A percentile compares a stretch with the other conserved stretches of the same genome.
Conservation (phyloP, 2,113 vertebrate genomes). For the Bos indicus region DNA sequence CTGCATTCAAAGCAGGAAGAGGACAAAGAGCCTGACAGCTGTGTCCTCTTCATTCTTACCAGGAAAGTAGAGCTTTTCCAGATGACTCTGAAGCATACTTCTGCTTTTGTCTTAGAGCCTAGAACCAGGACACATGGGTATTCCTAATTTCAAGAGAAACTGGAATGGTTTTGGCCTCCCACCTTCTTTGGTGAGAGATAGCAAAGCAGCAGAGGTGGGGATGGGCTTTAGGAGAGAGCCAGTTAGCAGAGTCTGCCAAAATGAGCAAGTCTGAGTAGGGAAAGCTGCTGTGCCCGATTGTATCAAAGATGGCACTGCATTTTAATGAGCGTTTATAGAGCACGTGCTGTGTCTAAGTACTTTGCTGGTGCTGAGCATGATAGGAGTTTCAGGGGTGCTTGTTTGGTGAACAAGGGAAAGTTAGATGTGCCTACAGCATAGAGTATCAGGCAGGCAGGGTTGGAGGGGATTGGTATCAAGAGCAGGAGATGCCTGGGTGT, state of each 20-base stretch:
- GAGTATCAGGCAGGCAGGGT: not conserved
- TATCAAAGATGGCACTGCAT: not conserved
- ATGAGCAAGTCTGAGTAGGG: too few relatives aligned
- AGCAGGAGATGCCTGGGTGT: not conserved
- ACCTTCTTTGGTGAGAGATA: not conserved
- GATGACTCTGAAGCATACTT: not conserved
- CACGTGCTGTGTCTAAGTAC: not conserved
- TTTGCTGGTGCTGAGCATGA: not conserved
- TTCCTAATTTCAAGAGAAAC: not conserved
- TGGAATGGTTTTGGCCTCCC: not conserved
- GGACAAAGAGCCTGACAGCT: not conserved
- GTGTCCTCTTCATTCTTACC: not conserved
- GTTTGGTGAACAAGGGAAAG: not conserved
- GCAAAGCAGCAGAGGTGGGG: not conserved
- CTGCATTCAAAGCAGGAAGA: not conserved
- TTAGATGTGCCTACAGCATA: not conserved
- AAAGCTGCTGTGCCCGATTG: accelerated
- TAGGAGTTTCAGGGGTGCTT: not conserved
- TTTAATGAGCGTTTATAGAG: not conserved
- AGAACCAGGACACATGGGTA: too few relatives aligned
- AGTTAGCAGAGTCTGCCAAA: not conserved
- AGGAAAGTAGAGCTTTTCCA: not conserved
- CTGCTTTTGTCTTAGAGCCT: not conserved
- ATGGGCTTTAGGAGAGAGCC: not conserved
- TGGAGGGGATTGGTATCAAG: not conserved